Conservation (phyloP, 2,113 vertebrate species). For the Psephotus haematonotus region DNA sequence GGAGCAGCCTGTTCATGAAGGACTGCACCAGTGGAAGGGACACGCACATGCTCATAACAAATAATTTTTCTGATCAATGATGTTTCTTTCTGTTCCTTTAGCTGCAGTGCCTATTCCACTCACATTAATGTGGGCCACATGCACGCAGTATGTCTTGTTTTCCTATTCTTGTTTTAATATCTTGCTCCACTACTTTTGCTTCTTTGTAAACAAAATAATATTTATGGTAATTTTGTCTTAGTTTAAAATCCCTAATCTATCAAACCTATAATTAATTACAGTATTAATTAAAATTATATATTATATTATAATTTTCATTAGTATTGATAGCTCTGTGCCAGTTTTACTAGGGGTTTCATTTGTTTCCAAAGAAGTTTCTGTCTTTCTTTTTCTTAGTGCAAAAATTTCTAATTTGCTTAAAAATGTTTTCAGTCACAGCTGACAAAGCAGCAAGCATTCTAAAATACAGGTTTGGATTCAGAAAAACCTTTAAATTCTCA, state of each 20-base stretch:
- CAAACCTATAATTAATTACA: not conserved
- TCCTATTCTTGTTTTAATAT: not conserved
- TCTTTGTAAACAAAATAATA: not conserved
- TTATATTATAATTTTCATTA: not conserved
- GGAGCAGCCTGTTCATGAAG: not conserved
- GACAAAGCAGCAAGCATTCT: not conserved
- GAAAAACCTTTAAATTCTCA: not conserved
- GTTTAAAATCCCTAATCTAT: not conserved
- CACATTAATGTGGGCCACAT: not conserved
- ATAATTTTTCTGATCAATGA: not conserved
- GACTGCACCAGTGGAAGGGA: not conserved
- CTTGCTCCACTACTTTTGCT: not conserved
- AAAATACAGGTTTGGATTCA: not conserved
- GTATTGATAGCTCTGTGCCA: not conserved
- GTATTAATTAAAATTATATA: not conserved
- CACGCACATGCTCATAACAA: not conserved
- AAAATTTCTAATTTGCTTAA: not conserved
- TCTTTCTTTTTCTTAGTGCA: not conserved
- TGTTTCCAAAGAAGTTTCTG: not conserved
- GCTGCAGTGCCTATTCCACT: accelerated
- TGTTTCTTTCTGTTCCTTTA: not conserved
- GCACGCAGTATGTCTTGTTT: accelerated
- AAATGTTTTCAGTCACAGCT: not conserved
- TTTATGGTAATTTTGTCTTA: not conserved
- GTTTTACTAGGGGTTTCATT: not conserved